phyloP scores from a whole-genome alignment of 92 coral and sea anemone species.

The Epizoanthus rinbou region DNA sequence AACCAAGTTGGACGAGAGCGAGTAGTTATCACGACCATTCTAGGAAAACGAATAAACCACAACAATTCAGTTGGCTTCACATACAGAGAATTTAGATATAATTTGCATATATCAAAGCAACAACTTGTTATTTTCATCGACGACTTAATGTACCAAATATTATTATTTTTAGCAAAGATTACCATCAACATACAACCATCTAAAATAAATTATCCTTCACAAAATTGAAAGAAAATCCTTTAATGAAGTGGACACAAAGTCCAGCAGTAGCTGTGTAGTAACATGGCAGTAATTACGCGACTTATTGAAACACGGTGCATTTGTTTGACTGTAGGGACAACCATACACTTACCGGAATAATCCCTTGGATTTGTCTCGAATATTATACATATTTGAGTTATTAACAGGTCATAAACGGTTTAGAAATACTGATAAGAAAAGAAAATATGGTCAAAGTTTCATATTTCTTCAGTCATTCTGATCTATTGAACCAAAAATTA shows the following conservation, averaged over 20 bases:
- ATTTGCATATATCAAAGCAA: neutral
- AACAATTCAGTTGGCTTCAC: neutral
- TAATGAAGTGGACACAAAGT: neutral
- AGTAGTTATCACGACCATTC: neutral
- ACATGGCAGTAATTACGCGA: neutral
- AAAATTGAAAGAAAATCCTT: constrained; percentile 28
- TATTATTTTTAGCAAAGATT: constrained; percentile 2
- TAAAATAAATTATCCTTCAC: constrained; percentile 35
- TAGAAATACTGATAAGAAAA: neutral
- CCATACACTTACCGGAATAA: neutral
- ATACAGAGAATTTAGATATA: constrained; percentile 18
- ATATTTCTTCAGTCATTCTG: neutral
- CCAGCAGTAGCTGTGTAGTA: neutral
- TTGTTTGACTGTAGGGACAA: neutral
- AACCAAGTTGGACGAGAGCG: neutral
- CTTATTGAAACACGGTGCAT: neutral
- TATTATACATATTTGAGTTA: constrained; percentile 26
- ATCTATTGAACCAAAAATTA: neutral
- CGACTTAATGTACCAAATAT: constrained; percentile 24
- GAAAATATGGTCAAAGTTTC: neutral
- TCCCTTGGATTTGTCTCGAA: neutral
- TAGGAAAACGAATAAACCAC: neutral
- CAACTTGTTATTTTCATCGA: neutral
- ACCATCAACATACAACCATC: constrained; percentile 2
- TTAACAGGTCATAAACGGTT: constrained; percentile 16